Base-by-base conservation (phyloP, 2,113 vertebrate genomes). In the Paraplagusia blochii region DNA sequence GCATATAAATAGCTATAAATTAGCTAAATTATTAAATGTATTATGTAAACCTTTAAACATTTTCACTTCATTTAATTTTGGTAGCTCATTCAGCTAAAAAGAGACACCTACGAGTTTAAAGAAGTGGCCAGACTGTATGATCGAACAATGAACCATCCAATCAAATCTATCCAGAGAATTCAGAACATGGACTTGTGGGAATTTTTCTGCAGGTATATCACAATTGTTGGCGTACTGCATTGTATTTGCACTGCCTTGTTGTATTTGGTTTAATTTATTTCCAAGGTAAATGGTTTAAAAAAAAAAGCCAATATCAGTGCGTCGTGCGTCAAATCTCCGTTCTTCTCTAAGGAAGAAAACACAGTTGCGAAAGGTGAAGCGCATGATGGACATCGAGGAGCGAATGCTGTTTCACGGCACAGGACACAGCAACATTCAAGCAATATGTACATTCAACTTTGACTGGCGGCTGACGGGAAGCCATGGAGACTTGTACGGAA, bases 381-480 rank as follows among this genome's bases (percentile, higher is more conserved):
- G 91, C 45, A 84, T 72, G 6, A 10, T 87, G 63, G 85, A 90
- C 22, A 93, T 97, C 68, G 93, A 98, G 44, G 96, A 99, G 58
- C 92, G 93, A 59, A 95, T 97, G 95, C 82, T 99, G 2, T 99
- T 99, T 83, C 96, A 99, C 1, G 96, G 96, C n/a, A 99, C 96
- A 35, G 94, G 93, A 77, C 91, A 91, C 82, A 95, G 93, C 77
- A 97, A 96, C 86, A 92, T 99, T 54, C 93, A 94, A 83, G 94
- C 95, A 52, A 99, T 99, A 80, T 99, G 96, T 74, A 95, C 93
- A 49, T 94, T 97, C 81, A 99, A 99, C 81, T 99, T 99, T 82
- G 96, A 99, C 78, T 97, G 95, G 94, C 89, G 96, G 71, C 92
- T 99, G 71, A 95, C 95, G 35, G 96, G 96, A 38, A 93, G 95